Evolutionary conservation across 2,888 invertebrate species (phyloP), one percentile per base, ranked within the genome.

Genomic region (Cylindroiulus punctatus): DNA sequence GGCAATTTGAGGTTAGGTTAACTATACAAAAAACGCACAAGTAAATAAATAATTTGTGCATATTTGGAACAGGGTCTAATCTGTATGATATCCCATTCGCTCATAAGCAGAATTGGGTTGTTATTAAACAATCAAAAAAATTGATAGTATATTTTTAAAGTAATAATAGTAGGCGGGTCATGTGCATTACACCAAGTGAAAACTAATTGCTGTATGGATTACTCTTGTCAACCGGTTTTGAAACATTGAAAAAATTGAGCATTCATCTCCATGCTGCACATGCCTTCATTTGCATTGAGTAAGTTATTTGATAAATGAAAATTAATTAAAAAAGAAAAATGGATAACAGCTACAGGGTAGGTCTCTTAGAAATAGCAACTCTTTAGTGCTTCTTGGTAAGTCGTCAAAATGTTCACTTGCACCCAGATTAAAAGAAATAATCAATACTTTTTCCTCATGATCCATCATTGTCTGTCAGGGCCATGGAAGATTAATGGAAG

Each of bases 401-500:
- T 65, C 19, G 8, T 65, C 65, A 22, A 26, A 65, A 65, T 65
- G 8, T 65, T 76, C 30, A 76, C 76, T 76, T 14, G 30, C 26
- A 76, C 4, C 26, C 30, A 76, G 26, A 76, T 76, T 76, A 76
- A 76, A 76, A 8, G 30, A 76, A 76, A 30, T 76, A 22, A 76
- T 76, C 76, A 30, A 76, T 76, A 76, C 30, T 76, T 76, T 76
- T 52, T 76, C 22, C 65, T 30, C 76, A 76, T 26, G 14, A 76
- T 76, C 26, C 26, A 76, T 76, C 76, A 76, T 76, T 65, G 65
- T 65, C 65, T 65, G 65, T 65, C 65, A 65, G 12, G 65, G 26
- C 65, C 65, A 10, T 65, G 76, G 22, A 76, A 76, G 76, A 76
- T 76, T 76, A 76, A 76, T 76, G 76, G 30, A 76, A 76, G 26